Evolutionary conservation across 2,797 vertebrate species (phyloP).

Genomic region (Hoplostethus atlanticus): DNA sequence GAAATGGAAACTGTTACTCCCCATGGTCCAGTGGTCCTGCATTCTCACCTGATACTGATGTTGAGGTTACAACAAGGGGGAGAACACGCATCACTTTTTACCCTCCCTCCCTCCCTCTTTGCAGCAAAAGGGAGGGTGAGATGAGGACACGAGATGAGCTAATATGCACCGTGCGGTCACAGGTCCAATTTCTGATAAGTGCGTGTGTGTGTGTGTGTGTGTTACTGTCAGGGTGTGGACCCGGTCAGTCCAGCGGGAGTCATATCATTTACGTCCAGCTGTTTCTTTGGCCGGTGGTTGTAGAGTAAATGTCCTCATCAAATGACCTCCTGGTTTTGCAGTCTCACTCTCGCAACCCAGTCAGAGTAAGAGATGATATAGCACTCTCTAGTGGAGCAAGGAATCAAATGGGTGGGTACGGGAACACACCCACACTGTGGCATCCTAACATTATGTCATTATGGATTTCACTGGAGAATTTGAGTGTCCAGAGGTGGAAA

Average conservation of each 20-base stretch:
- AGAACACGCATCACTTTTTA: slow-evolving; percentile 3
- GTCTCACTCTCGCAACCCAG: slow-evolving; percentile 34
- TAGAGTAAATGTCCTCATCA: slow-evolving; percentile 41
- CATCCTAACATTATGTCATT: no score
- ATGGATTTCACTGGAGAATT: no score
- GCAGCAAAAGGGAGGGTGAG: slow-evolving; percentile 37
- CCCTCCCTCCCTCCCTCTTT: neutral
- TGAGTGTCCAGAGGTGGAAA: no score
- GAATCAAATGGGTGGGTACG: slow-evolving; percentile 5
- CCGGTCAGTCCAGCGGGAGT: slow-evolving; percentile 45
- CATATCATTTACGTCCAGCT: slow-evolving; percentile 45
- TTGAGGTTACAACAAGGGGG: slow-evolving; percentile 36
- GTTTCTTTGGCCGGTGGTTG: slow-evolving; percentile 30
- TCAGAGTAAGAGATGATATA: slow-evolving; percentile 32
- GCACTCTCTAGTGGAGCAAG: slow-evolving; percentile 59
- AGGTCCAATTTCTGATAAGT: slow-evolving; percentile 44
- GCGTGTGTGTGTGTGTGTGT: slow-evolving; percentile 21
- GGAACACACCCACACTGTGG: neutral
- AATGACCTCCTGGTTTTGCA: slow-evolving; percentile 54
- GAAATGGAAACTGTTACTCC: slow-evolving; percentile 43
- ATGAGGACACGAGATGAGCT: slow-evolving; percentile 59
- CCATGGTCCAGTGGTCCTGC: slow-evolving; percentile 31
- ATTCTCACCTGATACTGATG: slow-evolving; percentile 42
- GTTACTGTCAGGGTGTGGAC: slow-evolving; percentile 30
- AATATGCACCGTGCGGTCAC: slow-evolving; percentile 42